Evolutionary conservation across 2,888 invertebrate genomes (phyloP).

Genomic region (Cosmia pyralina): DNA sequence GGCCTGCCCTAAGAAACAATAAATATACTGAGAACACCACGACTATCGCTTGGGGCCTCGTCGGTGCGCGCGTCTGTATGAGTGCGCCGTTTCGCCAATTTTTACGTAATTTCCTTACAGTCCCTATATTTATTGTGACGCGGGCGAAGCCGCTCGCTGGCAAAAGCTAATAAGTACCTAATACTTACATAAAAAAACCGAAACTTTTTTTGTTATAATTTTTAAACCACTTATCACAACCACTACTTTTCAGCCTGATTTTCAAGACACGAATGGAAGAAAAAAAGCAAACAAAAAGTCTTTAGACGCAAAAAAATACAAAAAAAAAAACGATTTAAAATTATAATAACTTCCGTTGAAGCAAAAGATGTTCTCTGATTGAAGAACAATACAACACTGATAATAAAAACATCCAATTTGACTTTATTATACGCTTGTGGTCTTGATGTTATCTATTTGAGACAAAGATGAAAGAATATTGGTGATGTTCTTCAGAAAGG

Average conservation of each 20-base stretch:
- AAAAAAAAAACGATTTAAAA: constrained; percentile 12
- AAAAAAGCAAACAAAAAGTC: not conserved
- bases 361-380: not conserved
- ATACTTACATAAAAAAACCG: not conserved
- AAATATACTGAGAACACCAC: too few species aligned
- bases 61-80: too few species aligned
- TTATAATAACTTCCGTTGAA: constrained; percentile 25
- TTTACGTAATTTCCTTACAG: too few species aligned
- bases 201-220: not conserved
- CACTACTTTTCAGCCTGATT: not conserved
- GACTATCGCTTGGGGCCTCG: too few species aligned
- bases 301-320: not conserved
- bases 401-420: constrained; percentile 29
- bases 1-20: too few species aligned
- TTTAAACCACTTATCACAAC: not conserved
- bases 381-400: constrained; percentile 41
- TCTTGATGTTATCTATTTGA: constrained; percentile 29
- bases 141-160: too few species aligned
- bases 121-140: too few species aligned
- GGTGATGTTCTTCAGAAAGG: not conserved
- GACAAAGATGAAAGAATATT: constrained; percentile 41
- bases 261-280: not conserved
- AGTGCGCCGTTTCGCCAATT: too few species aligned
- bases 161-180: too few species aligned
- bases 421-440: constrained; percentile 7